Conservation (phyloP, 2,888 invertebrate genomes). For the Eueremaeus valkanovi region DNA sequence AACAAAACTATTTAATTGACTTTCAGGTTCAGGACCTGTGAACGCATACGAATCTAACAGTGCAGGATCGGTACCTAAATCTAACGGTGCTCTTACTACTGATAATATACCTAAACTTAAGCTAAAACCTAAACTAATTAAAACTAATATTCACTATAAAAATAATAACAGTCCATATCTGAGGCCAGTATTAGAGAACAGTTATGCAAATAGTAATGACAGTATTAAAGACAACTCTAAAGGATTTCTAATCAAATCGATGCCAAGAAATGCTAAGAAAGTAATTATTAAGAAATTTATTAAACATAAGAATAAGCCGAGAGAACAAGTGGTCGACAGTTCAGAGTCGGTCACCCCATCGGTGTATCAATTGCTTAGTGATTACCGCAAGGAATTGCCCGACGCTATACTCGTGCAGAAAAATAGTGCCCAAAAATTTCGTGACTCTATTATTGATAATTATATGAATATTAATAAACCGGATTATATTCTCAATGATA, state of each 20-base stretch:
- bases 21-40: not conserved
- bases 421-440: not conserved
- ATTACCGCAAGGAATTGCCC: constrained; percentile 10
- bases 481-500: constrained; percentile 2
- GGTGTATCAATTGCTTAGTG: not conserved
- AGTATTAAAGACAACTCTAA: not conserved
- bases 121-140: not conserved
- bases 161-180: constrained; percentile 14
- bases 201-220: not conserved
- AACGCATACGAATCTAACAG: not conserved
- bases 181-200: not conserved
- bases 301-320: not conserved
- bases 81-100: not conserved
- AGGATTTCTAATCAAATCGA: not conserved
- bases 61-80: not conserved
- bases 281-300: not conserved
- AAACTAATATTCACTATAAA: constrained; percentile 1
- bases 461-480: constrained; percentile 15
- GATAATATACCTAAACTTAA: not conserved
- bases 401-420: not conserved
- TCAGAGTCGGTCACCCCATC: not conserved
- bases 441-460: constrained; percentile 10
- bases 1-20: not conserved
- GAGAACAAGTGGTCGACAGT: not conserved
- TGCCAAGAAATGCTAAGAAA: not conserved